A percentile compares a stretch with the other conserved stretches of the same genome.
Conservation (phyloP, 2,888 invertebrate species). For the Rotaria magnacalcarata region DNA sequence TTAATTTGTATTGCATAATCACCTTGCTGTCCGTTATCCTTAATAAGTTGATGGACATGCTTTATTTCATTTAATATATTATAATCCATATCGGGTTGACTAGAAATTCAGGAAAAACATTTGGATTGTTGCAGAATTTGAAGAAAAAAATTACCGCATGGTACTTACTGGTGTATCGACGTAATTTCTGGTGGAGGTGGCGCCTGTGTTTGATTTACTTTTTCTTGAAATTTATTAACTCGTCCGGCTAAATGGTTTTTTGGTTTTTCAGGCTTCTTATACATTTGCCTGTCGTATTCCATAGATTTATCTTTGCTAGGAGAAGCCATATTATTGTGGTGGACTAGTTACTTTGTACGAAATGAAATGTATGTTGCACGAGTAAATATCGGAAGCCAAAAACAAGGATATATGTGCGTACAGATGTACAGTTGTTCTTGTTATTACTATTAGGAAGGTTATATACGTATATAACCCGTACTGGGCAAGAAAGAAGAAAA, state of each 20-base stretch:
- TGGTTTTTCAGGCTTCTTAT: neutral
- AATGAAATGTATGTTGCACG: neutral
- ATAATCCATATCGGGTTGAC: neutral
- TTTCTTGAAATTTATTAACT: neutral
- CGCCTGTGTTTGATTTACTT: neutral
- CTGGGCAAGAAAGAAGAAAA: no score
- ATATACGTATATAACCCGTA: no score
- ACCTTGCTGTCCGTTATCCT: neutral
- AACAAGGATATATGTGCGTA: neutral
- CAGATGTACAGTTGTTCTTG: neutral
- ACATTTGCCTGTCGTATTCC: neutral
- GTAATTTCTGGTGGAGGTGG: neutral
- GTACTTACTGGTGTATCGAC: neutral
- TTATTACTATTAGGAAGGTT: neutral
- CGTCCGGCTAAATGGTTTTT: neutral
- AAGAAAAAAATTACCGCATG: neutral
- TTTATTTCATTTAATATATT: neutral
- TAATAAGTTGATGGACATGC: neutral
- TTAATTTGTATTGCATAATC: neutral
- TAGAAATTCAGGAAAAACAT: neutral
- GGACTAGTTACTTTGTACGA: neutral
- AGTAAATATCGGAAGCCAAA: neutral
- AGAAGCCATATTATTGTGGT: neutral
- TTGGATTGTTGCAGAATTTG: neutral
- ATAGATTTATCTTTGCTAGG: neutral